A percentile compares a stretch with the other conserved stretches of the same genome.
Evolutionary conservation across 2,113 vertebrate genomes (phyloP).

Genomic region (Ptyas mucosa): DNA sequence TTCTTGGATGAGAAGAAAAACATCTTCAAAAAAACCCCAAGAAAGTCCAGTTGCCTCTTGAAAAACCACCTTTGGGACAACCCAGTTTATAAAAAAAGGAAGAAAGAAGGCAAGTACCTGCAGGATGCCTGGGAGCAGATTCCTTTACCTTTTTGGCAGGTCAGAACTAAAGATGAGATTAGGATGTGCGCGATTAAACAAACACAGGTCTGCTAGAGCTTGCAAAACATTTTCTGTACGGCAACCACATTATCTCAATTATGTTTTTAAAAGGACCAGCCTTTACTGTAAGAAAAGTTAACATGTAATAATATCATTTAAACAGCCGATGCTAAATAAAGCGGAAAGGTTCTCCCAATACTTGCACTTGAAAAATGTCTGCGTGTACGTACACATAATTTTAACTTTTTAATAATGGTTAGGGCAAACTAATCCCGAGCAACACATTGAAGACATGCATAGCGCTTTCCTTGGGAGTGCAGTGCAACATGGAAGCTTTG

Average conservation of each 20-base stretch:
- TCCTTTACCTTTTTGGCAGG: background rate
- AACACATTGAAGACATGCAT: background rate
- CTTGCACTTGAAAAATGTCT: background rate
- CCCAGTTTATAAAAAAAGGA: background rate
- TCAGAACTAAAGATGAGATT: background rate
- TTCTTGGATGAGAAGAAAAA: too few relatives aligned
- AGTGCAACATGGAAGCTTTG: background rate
- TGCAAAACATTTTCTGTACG: background rate
- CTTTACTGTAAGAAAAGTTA: background rate
- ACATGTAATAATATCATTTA: background rate
- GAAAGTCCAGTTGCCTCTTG: too few relatives aligned
- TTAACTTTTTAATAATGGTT: background rate
- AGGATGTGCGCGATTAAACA: background rate
- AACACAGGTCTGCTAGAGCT: background rate
- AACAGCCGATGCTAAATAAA: background rate
- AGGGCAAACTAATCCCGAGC: background rate
- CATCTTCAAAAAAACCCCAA: too few relatives aligned
- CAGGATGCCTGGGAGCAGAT: background rate
- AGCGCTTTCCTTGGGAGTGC: too few relatives aligned
- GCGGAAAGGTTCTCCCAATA: background rate
- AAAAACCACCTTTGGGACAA: too few relatives aligned
- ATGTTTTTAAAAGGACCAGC: background rate
- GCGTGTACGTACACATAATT: background rate
- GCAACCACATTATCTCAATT: background rate
- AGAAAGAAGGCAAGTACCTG: background rate